Base-by-base conservation (phyloP, 2,888 invertebrate species). In the Drosophila rellima region DNA sequence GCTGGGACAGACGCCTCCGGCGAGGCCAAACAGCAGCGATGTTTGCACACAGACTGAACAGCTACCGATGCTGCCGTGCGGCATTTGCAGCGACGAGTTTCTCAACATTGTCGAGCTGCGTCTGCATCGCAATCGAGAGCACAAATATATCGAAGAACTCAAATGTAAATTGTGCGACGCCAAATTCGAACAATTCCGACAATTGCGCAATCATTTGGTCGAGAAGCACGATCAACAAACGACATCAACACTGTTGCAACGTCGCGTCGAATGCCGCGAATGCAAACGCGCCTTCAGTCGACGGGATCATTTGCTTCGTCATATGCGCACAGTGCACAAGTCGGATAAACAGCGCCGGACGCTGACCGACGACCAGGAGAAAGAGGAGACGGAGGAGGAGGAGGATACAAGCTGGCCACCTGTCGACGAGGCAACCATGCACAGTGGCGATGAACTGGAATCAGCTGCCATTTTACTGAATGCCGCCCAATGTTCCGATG, bases 251-350 rank as follows among this genome's bases (percentile, higher is more conserved):
- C 17, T 71, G 33, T 13, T 72, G 10, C 68, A 50, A 6, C 79
- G 81, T 0, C 79, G 78, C 13, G 71, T 83, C 0, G 74, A 86
- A 45, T 94, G 94, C 78, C 84, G 82, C 40, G 76, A 92, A 4
- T 94, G 94, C 74, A 88, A 91, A 11, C 93, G 93, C 69, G 89
- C 91, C 15, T 94, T 94, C 79, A 90, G 92, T 3, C 90, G 94
- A 0, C 88, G 91, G 1, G 93, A 93, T 70, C 93, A 94, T 78
- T 78, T 94, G 47, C 91, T 92, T 60, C 90, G 94, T 2, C 94
- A 94, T 78, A 88, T 93, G 88, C 83, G 91, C 2, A 92, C 70
- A n/a, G 78, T 93, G 1, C 94, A 94, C 56, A 81, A 67, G n/a
- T 5, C 42, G 20, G 48, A 61, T 3, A 11, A 44, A 5, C 51